These are phyloP conservation scores for Glomeris maerens DNA, from an alignment of 1,140 invertebrate species.

Conservation along the genomic window DNA sequence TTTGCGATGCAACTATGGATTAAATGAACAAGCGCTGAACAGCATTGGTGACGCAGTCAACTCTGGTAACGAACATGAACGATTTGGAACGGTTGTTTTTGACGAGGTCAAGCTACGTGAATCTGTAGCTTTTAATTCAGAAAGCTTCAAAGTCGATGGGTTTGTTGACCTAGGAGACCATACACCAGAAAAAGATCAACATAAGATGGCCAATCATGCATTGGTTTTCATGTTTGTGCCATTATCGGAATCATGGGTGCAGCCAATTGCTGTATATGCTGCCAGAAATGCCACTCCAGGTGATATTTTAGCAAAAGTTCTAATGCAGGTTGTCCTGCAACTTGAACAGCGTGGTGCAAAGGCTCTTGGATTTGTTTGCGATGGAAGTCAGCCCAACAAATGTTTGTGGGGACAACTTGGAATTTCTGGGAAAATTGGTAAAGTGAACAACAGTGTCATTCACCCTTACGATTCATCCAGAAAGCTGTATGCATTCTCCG, in stretches of 20 bases:
- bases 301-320: not conserved
- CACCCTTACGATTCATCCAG: not conserved
- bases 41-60: not conserved
- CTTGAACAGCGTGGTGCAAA: not conserved
- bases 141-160: not conserved
- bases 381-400: not conserved
- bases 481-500: not conserved
- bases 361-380: not conserved
- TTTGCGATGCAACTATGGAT: not conserved
- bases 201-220: not conserved
- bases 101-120: not conserved
- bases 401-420: not conserved
- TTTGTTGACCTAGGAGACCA: not conserved
- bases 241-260: not conserved
- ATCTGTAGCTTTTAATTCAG: not conserved
- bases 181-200: not conserved
- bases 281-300: not conserved
- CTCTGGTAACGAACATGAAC: not conserved
- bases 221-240: not conserved
- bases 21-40: not conserved
- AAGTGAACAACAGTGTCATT: not conserved
- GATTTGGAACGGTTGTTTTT: not conserved
- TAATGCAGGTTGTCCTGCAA: not conserved
- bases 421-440: not conserved
- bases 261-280: not conserved